Conservation (phyloP, 2,888 invertebrate genomes). For the Imbricaverruca yamaguchii region DNA sequence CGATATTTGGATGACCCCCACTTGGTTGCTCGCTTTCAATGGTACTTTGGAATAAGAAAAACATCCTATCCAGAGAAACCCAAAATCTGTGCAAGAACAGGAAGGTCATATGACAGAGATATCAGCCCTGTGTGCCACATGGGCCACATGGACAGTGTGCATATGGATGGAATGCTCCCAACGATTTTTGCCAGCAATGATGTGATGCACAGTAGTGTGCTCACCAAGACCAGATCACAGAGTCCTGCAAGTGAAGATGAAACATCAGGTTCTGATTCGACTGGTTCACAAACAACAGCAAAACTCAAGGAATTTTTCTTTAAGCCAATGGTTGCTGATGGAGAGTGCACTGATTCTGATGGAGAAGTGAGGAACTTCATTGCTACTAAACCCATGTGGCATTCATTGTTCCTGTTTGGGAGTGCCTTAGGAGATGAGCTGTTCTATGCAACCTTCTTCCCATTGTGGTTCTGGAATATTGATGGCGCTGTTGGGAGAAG, state of each 20-base stretch:
- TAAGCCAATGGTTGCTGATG: neutral
- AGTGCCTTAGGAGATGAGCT: slow-evolving; percentile 82
- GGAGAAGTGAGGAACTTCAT: neutral
- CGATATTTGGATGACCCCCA: neutral
- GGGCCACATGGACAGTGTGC: neutral
- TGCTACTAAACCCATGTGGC: slow-evolving; percentile 53
- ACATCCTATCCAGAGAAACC: slow-evolving; percentile 4
- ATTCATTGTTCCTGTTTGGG: slow-evolving; percentile 73
- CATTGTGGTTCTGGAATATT: slow-evolving; percentile 91
- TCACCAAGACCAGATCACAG: neutral
- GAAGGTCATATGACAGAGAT: neutral
- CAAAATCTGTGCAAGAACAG: neutral
- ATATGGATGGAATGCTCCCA: neutral
- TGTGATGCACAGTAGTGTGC: neutral
- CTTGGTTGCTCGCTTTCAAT: neutral
- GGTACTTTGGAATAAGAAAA: neutral
- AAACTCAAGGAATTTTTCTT: neutral
- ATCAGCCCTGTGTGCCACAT: neutral
- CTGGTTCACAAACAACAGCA: neutral
- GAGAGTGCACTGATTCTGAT: slow-evolving; percentile 9
- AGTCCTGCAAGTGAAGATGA: slow-evolving; percentile 10
- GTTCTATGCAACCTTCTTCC: slow-evolving; percentile 84
- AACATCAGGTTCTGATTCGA: neutral
- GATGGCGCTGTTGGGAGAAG: slow-evolving; percentile 77
- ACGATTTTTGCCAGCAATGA: no score